Base-by-base conservation (phyloP, 2,113 vertebrate species). In the Aplodontia rufa region DNA sequence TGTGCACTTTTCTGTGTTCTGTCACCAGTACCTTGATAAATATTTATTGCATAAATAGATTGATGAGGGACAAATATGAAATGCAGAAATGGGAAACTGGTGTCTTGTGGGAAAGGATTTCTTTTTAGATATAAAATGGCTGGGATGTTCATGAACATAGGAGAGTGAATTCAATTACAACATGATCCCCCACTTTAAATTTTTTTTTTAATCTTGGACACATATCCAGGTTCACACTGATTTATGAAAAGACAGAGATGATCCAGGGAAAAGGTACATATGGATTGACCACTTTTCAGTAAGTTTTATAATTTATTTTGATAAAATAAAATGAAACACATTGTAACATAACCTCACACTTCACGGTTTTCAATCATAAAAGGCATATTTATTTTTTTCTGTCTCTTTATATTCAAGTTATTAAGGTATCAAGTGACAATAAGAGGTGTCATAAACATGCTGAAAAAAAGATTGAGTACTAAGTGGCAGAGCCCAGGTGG, bases 1-100 rank as follows among this genome's bases (percentile, higher is more conserved):
- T 80, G 5, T 35, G 1, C 30, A 20, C 35, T 84, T 75, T 64
- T 69, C 62, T 12, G 81, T 24, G 64, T 64, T 51, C 16, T 75
- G 12, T 84, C 8, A 66, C 4, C 0, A 55, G 20, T 87, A 45
- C 1, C 4, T 13, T 87, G 35, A 51, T 51, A 91, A 62, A 79
- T 91, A 83, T 78, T 79, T 91, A 93, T n/a, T 60, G 24, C 90
- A 95, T 69, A 64, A 94, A 30, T n/a, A 72, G 22, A 40, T 37
- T 71, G 22, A 40, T 71, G 51, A 85, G 45, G 26, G 2, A 76
- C 35, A 91, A 90, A 71, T 37, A 5, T 6, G 28, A 72, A 64
- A 96, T 28, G 28, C 95, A 72, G 3, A 69, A 87, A 62, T 5
- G 68, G 16, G 8, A 92, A 96, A 88, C 68, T 60, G 28, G 20